phyloP scores from a whole-genome alignment of 2,888 invertebrate species.

The Leucozona laternaria region DNA sequence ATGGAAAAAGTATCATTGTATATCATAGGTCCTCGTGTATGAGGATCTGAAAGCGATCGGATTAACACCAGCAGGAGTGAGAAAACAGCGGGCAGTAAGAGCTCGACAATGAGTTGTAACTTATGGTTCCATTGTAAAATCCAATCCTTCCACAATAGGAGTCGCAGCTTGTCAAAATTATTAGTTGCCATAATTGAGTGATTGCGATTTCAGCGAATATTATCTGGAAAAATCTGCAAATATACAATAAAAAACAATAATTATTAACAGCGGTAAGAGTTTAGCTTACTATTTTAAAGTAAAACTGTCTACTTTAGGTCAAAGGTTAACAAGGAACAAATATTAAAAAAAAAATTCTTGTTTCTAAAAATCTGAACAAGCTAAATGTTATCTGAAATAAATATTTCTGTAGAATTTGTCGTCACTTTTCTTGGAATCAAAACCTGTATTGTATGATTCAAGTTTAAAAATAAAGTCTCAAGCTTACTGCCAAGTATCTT shows the following conservation, averaged over 20 bases:
- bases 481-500: too few species aligned
- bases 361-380: too few species aligned
- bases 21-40: background rate
- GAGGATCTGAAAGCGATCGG: conserved; percentile 86
- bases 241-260: background rate
- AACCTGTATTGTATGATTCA: too few species aligned
- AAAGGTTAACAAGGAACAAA: too few species aligned
- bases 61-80: conserved; percentile 87
- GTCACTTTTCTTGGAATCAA: too few species aligned
- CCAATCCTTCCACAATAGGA: conserved; percentile 92
- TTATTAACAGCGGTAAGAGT: too few species aligned
- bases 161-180: conserved; percentile 84
- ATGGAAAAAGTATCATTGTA: background rate
- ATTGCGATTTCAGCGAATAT: background rate
- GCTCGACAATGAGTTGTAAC: conserved; percentile 87
- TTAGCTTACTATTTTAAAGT: too few species aligned
- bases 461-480: too few species aligned
- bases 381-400: too few species aligned
- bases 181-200: conserved; percentile 25
- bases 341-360: too few species aligned
- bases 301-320: too few species aligned
- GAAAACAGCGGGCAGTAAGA: conserved; percentile 87
- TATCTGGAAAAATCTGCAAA: background rate
- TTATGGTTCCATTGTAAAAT: conserved; percentile 89
- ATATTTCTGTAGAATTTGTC: too few species aligned